Evolutionary conservation across 2,113 vertebrate genomes (phyloP).

Genomic region (Corythaixoides concolor): DNA sequence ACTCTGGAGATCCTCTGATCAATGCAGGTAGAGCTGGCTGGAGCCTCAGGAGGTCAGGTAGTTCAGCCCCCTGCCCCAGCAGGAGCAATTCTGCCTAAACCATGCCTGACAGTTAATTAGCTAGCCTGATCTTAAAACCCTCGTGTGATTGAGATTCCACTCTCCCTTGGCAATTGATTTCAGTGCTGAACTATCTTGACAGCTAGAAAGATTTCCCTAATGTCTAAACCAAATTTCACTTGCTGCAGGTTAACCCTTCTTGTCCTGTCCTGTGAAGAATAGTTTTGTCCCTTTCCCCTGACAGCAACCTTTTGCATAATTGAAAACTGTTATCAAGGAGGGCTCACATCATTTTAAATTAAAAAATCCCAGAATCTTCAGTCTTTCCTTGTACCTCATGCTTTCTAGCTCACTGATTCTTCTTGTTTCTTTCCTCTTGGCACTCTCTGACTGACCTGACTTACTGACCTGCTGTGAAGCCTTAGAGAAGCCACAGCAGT

Average conservation of each 20-base stretch:
- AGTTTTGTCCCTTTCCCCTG: not conserved
- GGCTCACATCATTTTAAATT: not conserved
- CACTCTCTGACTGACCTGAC: not conserved
- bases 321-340: not conserved
- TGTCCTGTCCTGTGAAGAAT: not conserved
- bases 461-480: not conserved
- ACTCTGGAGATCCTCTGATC: not conserved
- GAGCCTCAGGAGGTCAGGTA: not conserved
- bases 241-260: slow-evolving; percentile 17
- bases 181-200: not conserved
- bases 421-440: not conserved
- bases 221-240: not conserved
- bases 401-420: not conserved
- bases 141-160: not conserved
- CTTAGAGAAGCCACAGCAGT: not conserved
- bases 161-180: slow-evolving; percentile 9
- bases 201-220: not conserved
- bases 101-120: slow-evolving; percentile 6
- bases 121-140: not conserved
- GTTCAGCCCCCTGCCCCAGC: not conserved
- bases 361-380: not conserved
- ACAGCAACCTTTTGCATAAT: not conserved
- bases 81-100: not conserved
- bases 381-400: not conserved
- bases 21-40: not conserved